Base-by-base conservation (phyloP, 2,797 vertebrate species). In the Argya squamiceps region DNA sequence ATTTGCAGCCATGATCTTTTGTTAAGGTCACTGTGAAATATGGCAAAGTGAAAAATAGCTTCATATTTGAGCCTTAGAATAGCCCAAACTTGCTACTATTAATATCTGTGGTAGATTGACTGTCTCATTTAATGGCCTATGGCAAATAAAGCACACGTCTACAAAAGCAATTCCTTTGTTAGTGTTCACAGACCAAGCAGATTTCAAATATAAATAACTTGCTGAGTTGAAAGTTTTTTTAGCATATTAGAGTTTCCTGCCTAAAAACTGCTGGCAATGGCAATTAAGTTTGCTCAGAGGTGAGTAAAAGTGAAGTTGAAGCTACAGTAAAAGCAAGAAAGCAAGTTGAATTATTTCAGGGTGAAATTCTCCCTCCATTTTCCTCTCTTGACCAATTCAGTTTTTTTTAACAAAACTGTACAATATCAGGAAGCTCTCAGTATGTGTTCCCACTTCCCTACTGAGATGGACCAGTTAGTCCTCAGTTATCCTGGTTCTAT, bases 131-230 rank as follows among this genome's bases (percentile, higher is more conserved):
- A 81, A 79, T 44, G 79, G 82, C 56, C n/a, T 69, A 84, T 78
- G 95, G 77, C 86, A 94, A 89, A 92, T 97, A 77, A 50, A 93
- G 92, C 88, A 73, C 67, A 47, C 39, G 32, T 71, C 94, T 93
- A 93, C 56, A 75, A 92, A 97, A 89, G 52, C 15, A 89, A 43
- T 96, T 97, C 94, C 75, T 82, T 91, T 95, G 76, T 96, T 94
- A 89, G 64, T 64, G 79, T 95, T 96, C 81, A 92, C 62, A 64
- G 89, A 65, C 81, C 92, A 85, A 94, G 92, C 76, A 79, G 73
- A 81, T 97, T 97, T 97, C 69, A 94, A 76, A 88, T 82, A 63
- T 74, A 91, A 94, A 86, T 91, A 92, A 74, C 63, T 89, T 92
- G 74, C 77, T 93, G 94, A 95, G 77, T 83, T 93, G 55, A 70